These are phyloP conservation scores for Drosophila leontia DNA, from an alignment of 1,140 invertebrate genomes.

Conservation along the genomic window DNA sequence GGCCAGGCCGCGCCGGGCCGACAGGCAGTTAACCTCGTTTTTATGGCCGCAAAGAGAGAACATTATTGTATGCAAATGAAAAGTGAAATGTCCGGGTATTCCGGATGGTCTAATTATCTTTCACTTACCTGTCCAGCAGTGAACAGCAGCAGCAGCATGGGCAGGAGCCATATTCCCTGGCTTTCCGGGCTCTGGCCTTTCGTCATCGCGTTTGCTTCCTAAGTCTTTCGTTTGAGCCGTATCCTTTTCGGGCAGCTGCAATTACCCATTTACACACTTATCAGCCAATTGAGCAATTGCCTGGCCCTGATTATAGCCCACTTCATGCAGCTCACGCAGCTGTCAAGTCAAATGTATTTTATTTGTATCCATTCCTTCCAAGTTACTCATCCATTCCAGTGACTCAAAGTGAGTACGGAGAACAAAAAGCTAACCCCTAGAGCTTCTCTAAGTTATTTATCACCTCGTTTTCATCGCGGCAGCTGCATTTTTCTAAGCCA, in stretches of 20 bases:
- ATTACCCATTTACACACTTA: constrained; percentile 59
- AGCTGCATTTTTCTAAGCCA: constrained; percentile 37
- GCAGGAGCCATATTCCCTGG: constrained; percentile 44
- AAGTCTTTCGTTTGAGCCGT: constrained; percentile 62
- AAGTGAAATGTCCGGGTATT: constrained; percentile 67
- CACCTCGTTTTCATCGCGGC: constrained; percentile 40
- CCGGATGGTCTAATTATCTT: constrained; percentile 42
- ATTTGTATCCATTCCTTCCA: constrained; percentile 1
- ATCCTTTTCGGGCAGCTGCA: constrained; percentile 62
- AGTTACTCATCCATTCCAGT: constrained; percentile 62
- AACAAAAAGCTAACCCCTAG: constrained; percentile 35
- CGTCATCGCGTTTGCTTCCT: constrained; percentile 65
- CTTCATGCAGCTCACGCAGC: constrained; percentile 70
- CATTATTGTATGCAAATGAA: constrained; percentile 81
- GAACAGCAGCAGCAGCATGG: constrained; percentile 42
- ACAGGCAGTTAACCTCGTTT: constrained; percentile 68
- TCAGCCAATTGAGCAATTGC: constrained; percentile 51
- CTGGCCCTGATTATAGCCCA: constrained; percentile 60
- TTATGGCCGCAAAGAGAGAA: constrained; percentile 58
- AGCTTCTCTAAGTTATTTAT: constrained; percentile 40
- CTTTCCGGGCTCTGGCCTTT: constrained; percentile 44
- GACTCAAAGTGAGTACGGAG: constrained; percentile 48
- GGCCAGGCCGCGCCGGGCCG: constrained; percentile 8
- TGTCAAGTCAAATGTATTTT: constrained; percentile 27
- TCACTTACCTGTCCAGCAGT: constrained; percentile 69